Evolutionary conservation across 2,797 vertebrate genomes (phyloP), one percentile per base, ranked within the genome.

Genomic region (Schizothorax lantsangensis): DNA sequence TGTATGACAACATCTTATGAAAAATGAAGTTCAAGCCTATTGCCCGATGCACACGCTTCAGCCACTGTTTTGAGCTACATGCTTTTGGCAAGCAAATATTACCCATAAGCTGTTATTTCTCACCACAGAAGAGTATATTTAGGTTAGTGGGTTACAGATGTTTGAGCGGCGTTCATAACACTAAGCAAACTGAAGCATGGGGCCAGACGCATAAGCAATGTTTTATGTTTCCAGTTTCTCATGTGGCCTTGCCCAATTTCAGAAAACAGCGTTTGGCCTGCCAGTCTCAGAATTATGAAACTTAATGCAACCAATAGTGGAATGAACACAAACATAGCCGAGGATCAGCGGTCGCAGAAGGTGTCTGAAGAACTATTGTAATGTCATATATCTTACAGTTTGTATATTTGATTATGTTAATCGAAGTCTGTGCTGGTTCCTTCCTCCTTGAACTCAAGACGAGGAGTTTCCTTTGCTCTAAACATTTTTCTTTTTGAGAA

Each of bases 111-210:
- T 82, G 81, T 72, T 89, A 85, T 84, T 87, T 83, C 69, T 82
- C 66, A 62, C 57, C 79, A 86, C 87, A 88, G 80, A 90, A 75
- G 62, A 90, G 71, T 84, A 86, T 79, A 88, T 83, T 89, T 69
- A 81, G 74, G 75, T 88, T 90, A 90, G 47, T 84, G 88, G 78
- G 68, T 86, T 90, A 77, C 86, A 90, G 89, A 90, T 88, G 86
- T 90, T 85, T 88, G 49, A 84, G 83, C 84, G 21, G 47, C 80
- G 54, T 83, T 91, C 66, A 88, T 82, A 83, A 54, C 71, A 62
- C 82, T 38, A 77, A 84, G 84, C 79, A 66, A 82, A 81, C 87
- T 84, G 83, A 57, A 86, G 86, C 77, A 57, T 30, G 11, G 45
- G 84, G 86, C 86, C 88, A 89, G 82, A 86, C 2, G 72, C 79